Evolutionary conservation across 2,888 invertebrate genomes (phyloP).

Genomic region (Spilosoma lubricipeda): DNA sequence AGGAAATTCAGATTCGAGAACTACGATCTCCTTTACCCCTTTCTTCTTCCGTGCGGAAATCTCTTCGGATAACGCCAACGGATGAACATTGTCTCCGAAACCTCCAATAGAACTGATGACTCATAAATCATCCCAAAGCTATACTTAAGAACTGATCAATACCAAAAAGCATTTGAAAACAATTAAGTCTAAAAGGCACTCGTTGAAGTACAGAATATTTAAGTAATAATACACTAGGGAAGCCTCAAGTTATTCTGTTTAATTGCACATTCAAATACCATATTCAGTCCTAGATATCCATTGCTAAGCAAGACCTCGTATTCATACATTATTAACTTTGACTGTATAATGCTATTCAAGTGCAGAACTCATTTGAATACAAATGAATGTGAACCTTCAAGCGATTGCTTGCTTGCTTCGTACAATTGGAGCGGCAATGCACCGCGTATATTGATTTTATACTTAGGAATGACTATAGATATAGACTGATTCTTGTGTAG

Average conservation of each 20-base stretch:
- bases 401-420: slow-evolving; percentile 15
- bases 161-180: too few species aligned
- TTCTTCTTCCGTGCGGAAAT: too few species aligned
- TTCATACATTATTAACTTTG: slow-evolving; percentile 21
- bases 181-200: neutral
- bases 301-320: neutral
- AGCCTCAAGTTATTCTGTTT: neutral
- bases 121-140: too few species aligned
- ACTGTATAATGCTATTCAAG: slow-evolving; percentile 14
- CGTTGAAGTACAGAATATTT: neutral
- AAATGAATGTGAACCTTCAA: slow-evolving; percentile 37
- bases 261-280: neutral
- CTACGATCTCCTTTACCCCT: too few species aligned
- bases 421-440: slow-evolving; percentile 27
- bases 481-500: slow-evolving; percentile 5
- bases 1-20: too few species aligned
- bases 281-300: slow-evolving; percentile 9
- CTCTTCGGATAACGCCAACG: too few species aligned
- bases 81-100: too few species aligned
- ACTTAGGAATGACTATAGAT: slow-evolving; percentile 22
- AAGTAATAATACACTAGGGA: neutral
- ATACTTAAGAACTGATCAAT: too few species aligned
- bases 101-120: too few species aligned
- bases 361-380: slow-evolving; percentile 46
- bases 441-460: slow-evolving; percentile 34